A percentile compares a stretch with the other conserved stretches of the same genome.
Evolutionary conservation across 2,888 invertebrate genomes (phyloP).

Genomic region (Drosophila ustulata): DNA sequence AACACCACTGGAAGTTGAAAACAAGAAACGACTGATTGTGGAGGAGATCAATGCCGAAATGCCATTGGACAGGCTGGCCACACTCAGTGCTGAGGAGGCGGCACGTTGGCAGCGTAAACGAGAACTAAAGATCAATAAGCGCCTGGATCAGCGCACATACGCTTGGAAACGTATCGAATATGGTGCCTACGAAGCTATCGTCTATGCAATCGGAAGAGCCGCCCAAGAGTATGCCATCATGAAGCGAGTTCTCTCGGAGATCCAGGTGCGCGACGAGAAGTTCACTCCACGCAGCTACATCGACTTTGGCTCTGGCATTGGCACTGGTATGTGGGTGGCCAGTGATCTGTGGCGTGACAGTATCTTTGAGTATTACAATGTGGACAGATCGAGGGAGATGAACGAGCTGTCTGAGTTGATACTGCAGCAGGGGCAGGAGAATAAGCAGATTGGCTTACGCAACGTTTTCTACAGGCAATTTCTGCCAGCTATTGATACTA

Average conservation of each 20-base stretch:
- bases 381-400: constrained; percentile 93
- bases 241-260: constrained; percentile 90
- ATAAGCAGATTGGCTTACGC: constrained; percentile 87
- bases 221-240: constrained; percentile 92
- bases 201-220: constrained; percentile 90
- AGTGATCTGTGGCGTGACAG: constrained; percentile 89
- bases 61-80: constrained; percentile 59
- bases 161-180: constrained; percentile 91
- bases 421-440: constrained; percentile 88
- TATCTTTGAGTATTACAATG: constrained; percentile 93
- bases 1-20: constrained; percentile 85
- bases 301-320: constrained; percentile 97
- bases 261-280: constrained; percentile 87
- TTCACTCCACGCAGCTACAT: constrained; percentile 92
- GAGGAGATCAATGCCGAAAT: constrained; percentile 76
- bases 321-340: constrained; percentile 94
- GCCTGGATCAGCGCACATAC: constrained; percentile 88
- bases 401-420: constrained; percentile 92
- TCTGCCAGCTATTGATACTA: constrained; percentile 88
- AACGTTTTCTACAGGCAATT: constrained; percentile 92
- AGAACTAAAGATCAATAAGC: constrained; percentile 86
- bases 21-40: constrained; percentile 73
- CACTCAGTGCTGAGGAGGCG: constrained; percentile 83
- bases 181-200: constrained; percentile 87
- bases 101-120: constrained; percentile 85